phyloP scores from a whole-genome alignment of 1,140 invertebrate species.

The Thalassaphorura encarpata region DNA sequence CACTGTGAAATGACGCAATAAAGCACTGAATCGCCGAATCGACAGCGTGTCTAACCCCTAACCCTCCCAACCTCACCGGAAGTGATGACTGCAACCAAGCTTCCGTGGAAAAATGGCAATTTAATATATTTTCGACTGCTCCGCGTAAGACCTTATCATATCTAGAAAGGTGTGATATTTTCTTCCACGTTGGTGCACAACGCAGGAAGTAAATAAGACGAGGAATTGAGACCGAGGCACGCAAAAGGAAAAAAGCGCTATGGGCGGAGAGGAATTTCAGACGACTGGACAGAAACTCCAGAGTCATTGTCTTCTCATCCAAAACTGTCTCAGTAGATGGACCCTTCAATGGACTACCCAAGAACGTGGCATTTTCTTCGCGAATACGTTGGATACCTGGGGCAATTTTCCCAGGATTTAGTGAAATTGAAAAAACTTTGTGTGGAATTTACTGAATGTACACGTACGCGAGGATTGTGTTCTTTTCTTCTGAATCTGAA shows the following conservation, averaged over 20 bases:
- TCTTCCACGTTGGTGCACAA: not conserved
- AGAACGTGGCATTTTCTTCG: not conserved
- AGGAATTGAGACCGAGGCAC: not conserved
- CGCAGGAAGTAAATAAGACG: not conserved
- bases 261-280: not conserved
- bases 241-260: not conserved
- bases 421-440: no score
- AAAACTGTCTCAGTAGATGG: not conserved
- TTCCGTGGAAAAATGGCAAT: not conserved
- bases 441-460: no score
- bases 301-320: not conserved
- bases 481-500: no score
- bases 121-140: not conserved
- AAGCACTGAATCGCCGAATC: not conserved
- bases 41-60: not conserved
- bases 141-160: not conserved
- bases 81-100: constrained; percentile 1
- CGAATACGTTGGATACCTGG: not conserved
- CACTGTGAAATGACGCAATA: constrained; percentile 1
- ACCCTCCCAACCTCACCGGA: not conserved
- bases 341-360: not conserved
- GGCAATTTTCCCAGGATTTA: no score
- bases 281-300: not conserved
- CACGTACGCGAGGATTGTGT: no score
- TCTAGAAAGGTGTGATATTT: not conserved